phyloP scores from a whole-genome alignment of 1,140 invertebrate species.

The Reticulitermes speratus region DNA sequence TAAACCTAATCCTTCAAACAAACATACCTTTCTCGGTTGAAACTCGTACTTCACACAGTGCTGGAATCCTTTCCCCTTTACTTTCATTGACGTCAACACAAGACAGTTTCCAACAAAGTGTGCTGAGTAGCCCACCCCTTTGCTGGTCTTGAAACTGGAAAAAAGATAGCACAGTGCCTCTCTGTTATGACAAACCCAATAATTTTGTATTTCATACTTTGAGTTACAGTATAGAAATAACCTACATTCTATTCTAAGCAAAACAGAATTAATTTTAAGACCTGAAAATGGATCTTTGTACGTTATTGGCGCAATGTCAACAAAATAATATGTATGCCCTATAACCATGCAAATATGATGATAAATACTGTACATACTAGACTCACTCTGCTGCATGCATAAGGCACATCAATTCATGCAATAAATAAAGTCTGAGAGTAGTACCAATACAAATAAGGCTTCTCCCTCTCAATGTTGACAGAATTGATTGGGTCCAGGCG shows the following conservation, averaged over 20 bases:
- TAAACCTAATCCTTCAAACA: not conserved
- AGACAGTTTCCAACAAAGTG: constrained; percentile 99
- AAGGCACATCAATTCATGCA: not conserved
- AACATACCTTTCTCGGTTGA: constrained; percentile 88
- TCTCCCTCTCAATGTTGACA: constrained; percentile 97
- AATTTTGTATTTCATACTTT: too few relatives aligned
- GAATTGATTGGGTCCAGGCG: constrained; percentile 97
- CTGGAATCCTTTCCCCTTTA: constrained; percentile 98
- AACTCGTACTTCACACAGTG: constrained; percentile 99
- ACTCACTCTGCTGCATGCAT: not conserved
- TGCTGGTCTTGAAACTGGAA: constrained; percentile 96
- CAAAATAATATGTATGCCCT: not conserved
- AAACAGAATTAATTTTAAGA: not conserved
- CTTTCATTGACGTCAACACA: constrained; percentile 97
- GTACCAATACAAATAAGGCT: constrained; percentile 96
- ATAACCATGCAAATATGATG: too few relatives aligned
- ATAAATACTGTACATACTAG: not conserved
- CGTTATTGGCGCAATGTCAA: not conserved
- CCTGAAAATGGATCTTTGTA: not conserved
- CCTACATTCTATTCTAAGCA: not conserved
- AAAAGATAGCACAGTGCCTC: constrained; percentile 98
- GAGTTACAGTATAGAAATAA: not conserved
- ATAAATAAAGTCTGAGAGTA: constrained; percentile 50
- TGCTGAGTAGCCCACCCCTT: constrained; percentile 98
- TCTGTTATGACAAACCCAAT: constrained; percentile 45